phyloP scores from a whole-genome alignment of 1,140 invertebrate genomes.

The Drosophila willistoni region DNA sequence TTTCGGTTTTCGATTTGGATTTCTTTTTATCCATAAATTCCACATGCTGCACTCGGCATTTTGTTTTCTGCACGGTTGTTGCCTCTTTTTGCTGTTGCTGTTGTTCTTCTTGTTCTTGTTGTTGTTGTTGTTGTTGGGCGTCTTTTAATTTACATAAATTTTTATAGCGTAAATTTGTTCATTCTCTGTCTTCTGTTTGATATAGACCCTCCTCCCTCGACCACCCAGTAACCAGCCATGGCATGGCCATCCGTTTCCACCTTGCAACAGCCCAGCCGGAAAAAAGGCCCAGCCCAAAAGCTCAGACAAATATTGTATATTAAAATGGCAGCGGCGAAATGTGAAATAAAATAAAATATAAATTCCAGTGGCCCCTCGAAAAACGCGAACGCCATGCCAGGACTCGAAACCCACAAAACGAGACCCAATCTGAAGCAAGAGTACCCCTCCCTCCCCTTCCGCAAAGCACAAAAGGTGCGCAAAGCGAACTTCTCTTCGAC shows the following conservation, averaged over 20 bases:
- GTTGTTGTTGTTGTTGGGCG: constrained; percentile 8
- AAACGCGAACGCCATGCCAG: constrained; percentile 48
- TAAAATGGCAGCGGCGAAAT: constrained; percentile 53
- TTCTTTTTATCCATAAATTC: constrained; percentile 55
- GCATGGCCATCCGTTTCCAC: constrained; percentile 4
- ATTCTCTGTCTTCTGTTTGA: neutral
- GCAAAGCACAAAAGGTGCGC: constrained; percentile 7
- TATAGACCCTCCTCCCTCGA: neutral
- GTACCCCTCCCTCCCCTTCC: no score
- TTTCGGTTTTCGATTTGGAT: constrained; percentile 28
- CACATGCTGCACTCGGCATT: constrained; percentile 43
- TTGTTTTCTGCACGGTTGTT: constrained; percentile 59
- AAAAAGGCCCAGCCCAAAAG: constrained; percentile 21
- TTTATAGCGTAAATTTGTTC: constrained; percentile 49
- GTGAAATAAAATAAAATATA: constrained; percentile 58
- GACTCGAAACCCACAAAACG: neutral
- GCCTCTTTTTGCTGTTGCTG: neutral
- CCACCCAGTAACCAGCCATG: neutral
- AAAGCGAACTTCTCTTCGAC: constrained; percentile 5
- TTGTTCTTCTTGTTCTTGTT: neutral
- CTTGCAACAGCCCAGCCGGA: constrained; percentile 12
- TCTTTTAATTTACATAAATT: constrained; percentile 71
- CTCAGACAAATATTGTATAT: constrained; percentile 47
- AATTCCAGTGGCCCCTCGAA: constrained; percentile 48
- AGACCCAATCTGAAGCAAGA: neutral